Conservation (phyloP, 2,888 invertebrate genomes). For the Drosophila hamatofila region DNA sequence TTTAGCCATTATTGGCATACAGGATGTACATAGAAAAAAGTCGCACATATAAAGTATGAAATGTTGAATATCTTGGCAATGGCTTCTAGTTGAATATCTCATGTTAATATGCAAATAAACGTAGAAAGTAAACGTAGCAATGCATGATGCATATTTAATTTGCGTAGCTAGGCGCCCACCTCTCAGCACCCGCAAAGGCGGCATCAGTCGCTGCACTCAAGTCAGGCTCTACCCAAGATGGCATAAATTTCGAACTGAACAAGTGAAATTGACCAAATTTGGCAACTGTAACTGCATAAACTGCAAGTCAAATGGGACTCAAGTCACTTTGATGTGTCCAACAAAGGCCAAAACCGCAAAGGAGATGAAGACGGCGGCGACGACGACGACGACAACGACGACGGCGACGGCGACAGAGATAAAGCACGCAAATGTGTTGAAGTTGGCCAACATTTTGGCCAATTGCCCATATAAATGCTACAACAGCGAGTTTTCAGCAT, state of each 20-base stretch:
- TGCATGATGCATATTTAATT: slow-evolving; percentile 48
- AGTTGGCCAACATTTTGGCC: slow-evolving; percentile 72
- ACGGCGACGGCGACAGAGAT: slow-evolving; percentile 42
- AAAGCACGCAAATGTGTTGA: slow-evolving; percentile 74
- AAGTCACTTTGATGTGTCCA: slow-evolving; percentile 69
- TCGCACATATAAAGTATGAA: slow-evolving; percentile 12
- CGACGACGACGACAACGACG: neutral
- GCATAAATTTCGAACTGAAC: slow-evolving; percentile 62
- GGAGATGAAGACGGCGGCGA: slow-evolving; percentile 1
- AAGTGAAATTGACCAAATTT: slow-evolving; percentile 77
- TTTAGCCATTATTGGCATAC: slow-evolving; percentile 4
- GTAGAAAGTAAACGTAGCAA: slow-evolving; percentile 42
- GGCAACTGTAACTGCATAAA: slow-evolving; percentile 65
- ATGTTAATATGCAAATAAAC: slow-evolving; percentile 21
- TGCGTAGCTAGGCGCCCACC: slow-evolving; percentile 25
- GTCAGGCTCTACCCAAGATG: slow-evolving; percentile 42
- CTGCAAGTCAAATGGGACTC: slow-evolving; percentile 64
- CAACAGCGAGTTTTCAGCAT: slow-evolving; percentile 57
- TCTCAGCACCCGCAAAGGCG: slow-evolving; percentile 1
- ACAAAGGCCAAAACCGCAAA: slow-evolving; percentile 20
- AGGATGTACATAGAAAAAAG: neutral
- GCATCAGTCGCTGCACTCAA: slow-evolving; percentile 8
- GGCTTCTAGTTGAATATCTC: slow-evolving; percentile 6
- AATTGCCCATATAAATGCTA: slow-evolving; percentile 71
- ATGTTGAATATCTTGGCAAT: slow-evolving; percentile 9